Percentiles rank a stretch among this genome's conserved stretches.
Evolutionary conservation across 1,140 invertebrate genomes (phyloP).

Genomic region (Steinernema khuongi): DNA sequence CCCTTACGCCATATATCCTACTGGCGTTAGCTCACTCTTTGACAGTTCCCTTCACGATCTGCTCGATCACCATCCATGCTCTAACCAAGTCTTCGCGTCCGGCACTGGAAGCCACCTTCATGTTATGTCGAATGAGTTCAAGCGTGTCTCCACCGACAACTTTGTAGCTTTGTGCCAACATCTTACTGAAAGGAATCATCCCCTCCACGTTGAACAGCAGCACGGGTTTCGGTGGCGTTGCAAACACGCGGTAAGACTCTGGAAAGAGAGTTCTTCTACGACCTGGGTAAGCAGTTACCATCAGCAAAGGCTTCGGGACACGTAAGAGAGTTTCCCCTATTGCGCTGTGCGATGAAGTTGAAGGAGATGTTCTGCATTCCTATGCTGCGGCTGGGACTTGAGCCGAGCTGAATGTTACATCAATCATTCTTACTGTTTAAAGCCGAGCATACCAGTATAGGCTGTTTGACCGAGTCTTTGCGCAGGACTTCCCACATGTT

Average conservation of each 20-base stretch:
- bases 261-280: neutral
- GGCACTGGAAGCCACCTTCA: neutral
- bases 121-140: neutral
- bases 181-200: neutral
- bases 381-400: neutral
- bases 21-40: neutral
- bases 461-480: neutral
- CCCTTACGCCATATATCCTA: neutral
- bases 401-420: neutral
- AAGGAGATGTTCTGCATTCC: constrained; percentile 5
- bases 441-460: neutral
- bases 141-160: neutral
- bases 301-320: neutral
- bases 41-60: neutral
- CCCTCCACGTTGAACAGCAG: neutral
- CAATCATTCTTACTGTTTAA: neutral
- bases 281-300: neutral
- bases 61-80: neutral
- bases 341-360: neutral
- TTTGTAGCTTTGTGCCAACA: neutral
- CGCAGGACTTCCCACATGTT: constrained; percentile 3
- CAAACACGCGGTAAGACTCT: neutral
- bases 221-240: neutral
- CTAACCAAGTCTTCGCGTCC: neutral
- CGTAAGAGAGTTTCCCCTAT: neutral